Base-by-base conservation (phyloP, 2,113 vertebrate genomes). In the Pterophyllum scalare region DNA sequence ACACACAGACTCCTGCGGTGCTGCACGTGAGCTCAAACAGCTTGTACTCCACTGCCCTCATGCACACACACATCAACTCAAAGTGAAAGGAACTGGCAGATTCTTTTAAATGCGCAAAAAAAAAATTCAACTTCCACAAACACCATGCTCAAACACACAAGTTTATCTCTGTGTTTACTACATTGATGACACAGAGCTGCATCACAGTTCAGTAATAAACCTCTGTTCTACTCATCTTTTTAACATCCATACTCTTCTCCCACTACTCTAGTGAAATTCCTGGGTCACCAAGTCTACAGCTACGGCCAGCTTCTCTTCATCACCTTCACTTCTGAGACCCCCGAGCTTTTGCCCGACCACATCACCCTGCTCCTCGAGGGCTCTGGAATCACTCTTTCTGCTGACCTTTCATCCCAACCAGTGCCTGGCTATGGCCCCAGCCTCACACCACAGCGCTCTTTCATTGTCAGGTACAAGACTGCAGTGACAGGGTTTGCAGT, bases 241-340 rank as follows among this genome's bases (percentile, higher is more conserved):
- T 75, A 59, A 76, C 76, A 49, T 80, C 79, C 64, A 31, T 59
- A 61, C 75, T 88, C 61, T 86, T 46, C 17, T 38, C 7, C 59
- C 22, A 70, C 24, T 62, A 58, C 57, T 31, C 72, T 58, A 99
- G 98, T 93, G 77, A 97, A 95, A 87, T 99, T 98, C 91, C 95
- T 98, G 89, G 96, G 96, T 83, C 92, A 96, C 86, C 97, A 96
- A 87, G 88, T 75, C 76, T 82, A 96, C 92, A 98, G 97, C 94
- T 99, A 99, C 0, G 95, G 97, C 76, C 97, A 97, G 92, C 86
- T 92, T 75, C 95, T 99, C 86, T 94, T 93, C 7, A 83, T 98
- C 91, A 94, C 93, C 80, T 96, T 98, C 93, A 79, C 77, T 56
- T 93, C 81, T 0, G 95, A 97, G 67, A 86, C 81, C 20, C 61